These are phyloP conservation scores for Blennius ocellaris DNA, from an alignment of 2,113 vertebrate genomes.

Conservation along the genomic window DNA sequence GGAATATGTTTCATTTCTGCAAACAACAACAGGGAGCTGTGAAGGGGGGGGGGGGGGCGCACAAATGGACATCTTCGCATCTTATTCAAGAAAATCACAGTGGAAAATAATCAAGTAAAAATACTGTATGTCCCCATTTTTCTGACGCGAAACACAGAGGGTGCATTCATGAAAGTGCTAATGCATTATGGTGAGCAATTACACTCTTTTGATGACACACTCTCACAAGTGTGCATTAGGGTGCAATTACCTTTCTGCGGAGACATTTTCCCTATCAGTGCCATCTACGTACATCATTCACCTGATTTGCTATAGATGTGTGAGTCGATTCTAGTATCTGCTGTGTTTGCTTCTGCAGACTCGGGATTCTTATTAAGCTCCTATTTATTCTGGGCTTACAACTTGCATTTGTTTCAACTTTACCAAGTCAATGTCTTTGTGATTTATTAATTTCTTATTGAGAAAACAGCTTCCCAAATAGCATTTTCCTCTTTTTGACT, in stretches of 20 bases:
- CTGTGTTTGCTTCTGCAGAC: background rate
- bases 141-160: background rate
- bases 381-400: slow-evolving; percentile 9
- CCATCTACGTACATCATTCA: slow-evolving; percentile 33
- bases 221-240: slow-evolving; percentile 48
- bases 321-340: slow-evolving; percentile 25
- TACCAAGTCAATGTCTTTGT: background rate
- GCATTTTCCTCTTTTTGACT: background rate
- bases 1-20: background rate
- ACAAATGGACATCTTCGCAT: background rate
- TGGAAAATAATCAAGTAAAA: background rate
- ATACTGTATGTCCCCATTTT: background rate
- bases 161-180: slow-evolving; percentile 33
- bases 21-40: background rate
- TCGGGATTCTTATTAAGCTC: slow-evolving; percentile 19
- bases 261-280: slow-evolving; percentile 44
- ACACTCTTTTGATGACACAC: slow-evolving; percentile 42
- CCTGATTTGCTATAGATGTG: slow-evolving; percentile 20
- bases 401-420: background rate
- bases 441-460: background rate
- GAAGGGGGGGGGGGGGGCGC: no score
- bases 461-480: background rate
- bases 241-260: slow-evolving; percentile 47
- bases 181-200: slow-evolving; percentile 9
- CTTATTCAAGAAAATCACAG: background rate